Base-by-base conservation (phyloP, 1,140 invertebrate species). In the Zeugodacus cucurbitae region DNA sequence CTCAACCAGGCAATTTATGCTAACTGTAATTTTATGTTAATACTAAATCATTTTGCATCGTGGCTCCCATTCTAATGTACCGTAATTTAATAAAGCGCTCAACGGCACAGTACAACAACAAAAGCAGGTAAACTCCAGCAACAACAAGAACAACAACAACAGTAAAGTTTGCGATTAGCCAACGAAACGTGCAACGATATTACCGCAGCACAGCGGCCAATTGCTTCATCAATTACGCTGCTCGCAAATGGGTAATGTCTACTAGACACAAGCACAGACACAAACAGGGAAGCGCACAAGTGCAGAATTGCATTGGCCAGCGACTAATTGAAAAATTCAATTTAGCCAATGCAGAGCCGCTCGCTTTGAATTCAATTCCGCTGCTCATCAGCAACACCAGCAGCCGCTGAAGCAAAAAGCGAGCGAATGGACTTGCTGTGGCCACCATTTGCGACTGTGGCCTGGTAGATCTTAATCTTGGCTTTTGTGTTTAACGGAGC, bases 261-360 rank as follows among this genome's bases (percentile, higher is more conserved):
- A 34, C 64, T 32, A 20, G 0, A 67, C 11, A 14, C 64, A 67
- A 14, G 11, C 20, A 29, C 32, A 41, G 0, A 8, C 44, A 82
- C 22, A 78, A 2, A 34, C 32, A 70, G 2, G n/a, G 34, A 74
- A 3, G 44, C 41, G 10, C n/a, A 29, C 41, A 82, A 14, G 6
- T 82, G 74, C 74, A 26, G 10, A 4, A 82, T 82, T 82, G 74
- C 41, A 82, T 54, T 48, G 41, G n/a, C 37, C 41, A 82, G 74
- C 37, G 74, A 82, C 41, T 82, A 82, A 82, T 82, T 82, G 41
- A 82, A 82, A 82, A 82, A 82, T 82, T 82, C 74, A 82, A 82
- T 82, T 82, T 82, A 82, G 74, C 22, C 41, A 5, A 34, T 26
- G 74, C 48, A 48, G 22, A 14, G 74, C 44, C 26, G 41, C 26